These are phyloP conservation scores for Panagrolaimus sp. DNA, from an alignment of 1,140 invertebrate species.

Conservation along the genomic window DNA sequence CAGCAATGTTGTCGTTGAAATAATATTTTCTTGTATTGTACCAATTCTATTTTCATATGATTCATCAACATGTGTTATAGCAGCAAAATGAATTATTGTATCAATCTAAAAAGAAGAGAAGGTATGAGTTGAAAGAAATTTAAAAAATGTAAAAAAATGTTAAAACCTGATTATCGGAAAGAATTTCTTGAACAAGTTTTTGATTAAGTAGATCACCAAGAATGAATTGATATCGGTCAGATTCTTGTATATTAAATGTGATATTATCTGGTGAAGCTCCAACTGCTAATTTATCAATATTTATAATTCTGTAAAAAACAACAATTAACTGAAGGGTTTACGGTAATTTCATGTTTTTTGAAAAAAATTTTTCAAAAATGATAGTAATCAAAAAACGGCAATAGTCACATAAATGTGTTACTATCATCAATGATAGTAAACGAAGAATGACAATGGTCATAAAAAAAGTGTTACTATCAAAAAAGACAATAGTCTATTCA, in stretches of 20 bases:
- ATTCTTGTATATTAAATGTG: conserved; percentile 35
- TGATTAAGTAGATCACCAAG: conserved; percentile 45
- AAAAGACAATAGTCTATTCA: too few species aligned
- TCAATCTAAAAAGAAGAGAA: conserved; percentile 53
- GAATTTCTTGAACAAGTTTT: conserved; percentile 28
- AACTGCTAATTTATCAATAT: conserved; percentile 52
- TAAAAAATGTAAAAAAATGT: background rate
- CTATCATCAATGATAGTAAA: too few species aligned
- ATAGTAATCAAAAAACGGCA: too few species aligned
- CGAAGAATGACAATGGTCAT: too few species aligned
- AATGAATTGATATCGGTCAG: conserved; percentile 47
- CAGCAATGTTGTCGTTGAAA: conserved; percentile 51
- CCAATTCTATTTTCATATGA: conserved; percentile 57
- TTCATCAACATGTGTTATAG: conserved; percentile 58
- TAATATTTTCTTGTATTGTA: conserved; percentile 58
- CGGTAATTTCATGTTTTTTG: background rate
- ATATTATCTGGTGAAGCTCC: conserved; percentile 47
- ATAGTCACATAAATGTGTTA: too few species aligned
- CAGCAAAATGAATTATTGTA: conserved; percentile 58
- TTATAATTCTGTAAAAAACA: conserved; percentile 43
- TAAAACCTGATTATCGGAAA: conserved; percentile 42
- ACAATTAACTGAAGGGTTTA: too few species aligned
- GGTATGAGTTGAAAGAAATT: background rate
- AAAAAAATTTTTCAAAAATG: too few species aligned
- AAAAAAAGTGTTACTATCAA: too few species aligned